phyloP scores from a whole-genome alignment of 1,140 invertebrate genomes.

The Drosophila prosaltans region DNA sequence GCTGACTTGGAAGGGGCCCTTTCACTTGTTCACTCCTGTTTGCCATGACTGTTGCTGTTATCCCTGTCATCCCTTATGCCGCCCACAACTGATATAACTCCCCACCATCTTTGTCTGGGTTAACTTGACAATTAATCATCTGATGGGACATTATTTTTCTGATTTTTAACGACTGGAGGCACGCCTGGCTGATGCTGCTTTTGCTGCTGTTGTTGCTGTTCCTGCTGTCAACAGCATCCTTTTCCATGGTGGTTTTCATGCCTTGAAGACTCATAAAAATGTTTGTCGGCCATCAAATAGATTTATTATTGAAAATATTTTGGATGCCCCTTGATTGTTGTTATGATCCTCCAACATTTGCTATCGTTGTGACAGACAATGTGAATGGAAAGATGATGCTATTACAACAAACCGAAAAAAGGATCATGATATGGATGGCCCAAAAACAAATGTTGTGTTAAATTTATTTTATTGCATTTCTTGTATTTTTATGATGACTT shows the following conservation, averaged over 20 bases:
- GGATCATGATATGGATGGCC: slow-evolving; percentile 11
- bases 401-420: slow-evolving; percentile 13
- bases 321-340: slow-evolving; percentile 67
- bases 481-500: slow-evolving; percentile 73
- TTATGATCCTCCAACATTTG: slow-evolving; percentile 26
- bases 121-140: slow-evolving; percentile 69
- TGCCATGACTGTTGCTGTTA: too few species aligned
- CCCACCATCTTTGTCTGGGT: not conserved
- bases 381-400: not conserved
- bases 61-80: not conserved
- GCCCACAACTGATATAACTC: not conserved
- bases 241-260: slow-evolving; percentile 28
- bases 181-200: slow-evolving; percentile 19
- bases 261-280: slow-evolving; percentile 64
- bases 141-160: slow-evolving; percentile 60
- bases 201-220: not conserved
- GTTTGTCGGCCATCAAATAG: slow-evolving; percentile 69
- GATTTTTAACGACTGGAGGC: slow-evolving; percentile 71
- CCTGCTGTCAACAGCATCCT: slow-evolving; percentile 67
- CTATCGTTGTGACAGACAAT: slow-evolving; percentile 46
- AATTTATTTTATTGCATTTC: slow-evolving; percentile 77
- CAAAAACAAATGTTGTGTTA: slow-evolving; percentile 71
- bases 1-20: slow-evolving; percentile 34
- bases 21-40: slow-evolving; percentile 27
- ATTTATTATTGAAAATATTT: slow-evolving; percentile 83